A percentile compares a stretch with the other conserved stretches of the same genome.
These are phyloP conservation scores for Poecilobothrus nobilitatus DNA, from an alignment of 2,888 invertebrate genomes.

Conservation along the genomic window DNA sequence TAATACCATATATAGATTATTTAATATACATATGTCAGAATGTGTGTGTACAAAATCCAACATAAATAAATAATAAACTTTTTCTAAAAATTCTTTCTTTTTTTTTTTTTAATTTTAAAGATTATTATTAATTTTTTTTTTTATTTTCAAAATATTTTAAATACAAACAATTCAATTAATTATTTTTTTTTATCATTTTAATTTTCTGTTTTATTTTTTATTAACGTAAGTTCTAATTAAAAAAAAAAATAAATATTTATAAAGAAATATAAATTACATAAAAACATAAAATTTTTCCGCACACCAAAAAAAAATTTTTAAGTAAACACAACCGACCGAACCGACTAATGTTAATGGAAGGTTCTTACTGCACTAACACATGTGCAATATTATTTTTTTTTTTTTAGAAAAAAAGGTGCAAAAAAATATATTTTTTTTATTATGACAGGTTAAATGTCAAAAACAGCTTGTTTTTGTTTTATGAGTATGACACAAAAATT, in stretches of 20 bases:
- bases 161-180: too few relatives aligned
- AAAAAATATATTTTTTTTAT: neutral
- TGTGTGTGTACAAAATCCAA: too few relatives aligned
- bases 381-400: neutral
- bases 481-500: too few relatives aligned
- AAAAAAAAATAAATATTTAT: neutral
- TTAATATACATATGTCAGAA: too few relatives aligned
- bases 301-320: too few relatives aligned
- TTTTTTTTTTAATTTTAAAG: too few relatives aligned
- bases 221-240: neutral
- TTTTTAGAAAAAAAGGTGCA: neutral
- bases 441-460: neutral
- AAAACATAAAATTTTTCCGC: neutral
- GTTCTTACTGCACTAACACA: neutral
- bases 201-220: neutral
- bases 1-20: too few relatives aligned
- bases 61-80: too few relatives aligned
- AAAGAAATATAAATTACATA: neutral
- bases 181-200: neutral
- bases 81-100: too few relatives aligned
- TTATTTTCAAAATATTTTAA: neutral
- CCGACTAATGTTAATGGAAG: neutral
- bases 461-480: neutral
- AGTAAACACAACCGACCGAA: neutral
- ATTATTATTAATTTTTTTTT: too few relatives aligned